phyloP scores from a whole-genome alignment of 2,113 vertebrate genomes.

The Corvus cornix region DNA sequence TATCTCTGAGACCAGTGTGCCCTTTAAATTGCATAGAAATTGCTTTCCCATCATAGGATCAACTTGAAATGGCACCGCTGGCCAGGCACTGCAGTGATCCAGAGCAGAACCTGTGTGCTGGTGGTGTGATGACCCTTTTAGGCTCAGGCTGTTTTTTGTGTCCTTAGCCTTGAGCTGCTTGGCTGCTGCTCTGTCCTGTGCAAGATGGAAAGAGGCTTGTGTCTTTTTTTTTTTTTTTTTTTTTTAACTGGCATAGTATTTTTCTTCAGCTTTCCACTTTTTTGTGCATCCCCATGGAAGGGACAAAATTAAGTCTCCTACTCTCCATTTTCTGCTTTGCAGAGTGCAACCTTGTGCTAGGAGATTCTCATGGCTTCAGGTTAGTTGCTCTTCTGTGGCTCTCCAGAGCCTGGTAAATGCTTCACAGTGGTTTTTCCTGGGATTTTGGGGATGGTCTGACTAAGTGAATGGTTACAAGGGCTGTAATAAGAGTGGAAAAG shows the following conservation, averaged over 20 bases:
- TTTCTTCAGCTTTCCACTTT: neutral
- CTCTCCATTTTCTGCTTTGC: neutral
- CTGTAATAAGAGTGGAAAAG: neutral
- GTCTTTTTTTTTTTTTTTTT: neutral
- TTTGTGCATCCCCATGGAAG: rapidly evolving
- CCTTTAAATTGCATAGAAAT: neutral
- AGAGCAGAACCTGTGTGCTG: neutral
- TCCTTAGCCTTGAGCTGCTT: rapidly evolving
- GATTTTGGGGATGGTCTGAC: neutral
- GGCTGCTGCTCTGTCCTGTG: neutral
- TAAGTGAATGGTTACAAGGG: neutral
- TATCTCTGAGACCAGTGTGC: neutral
- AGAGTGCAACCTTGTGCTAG: neutral
- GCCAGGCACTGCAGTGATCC: neutral
- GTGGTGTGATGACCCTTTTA: rapidly evolving
- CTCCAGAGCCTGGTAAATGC: neutral
- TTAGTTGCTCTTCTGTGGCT: neutral
- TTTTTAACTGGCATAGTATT: neutral
- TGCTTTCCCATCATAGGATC: neutral
- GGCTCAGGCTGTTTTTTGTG: neutral
- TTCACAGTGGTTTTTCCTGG: neutral
- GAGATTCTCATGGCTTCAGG: neutral
- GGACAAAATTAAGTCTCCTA: neutral
- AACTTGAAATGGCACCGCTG: neutral
- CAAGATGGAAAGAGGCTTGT: neutral